phyloP scores from a whole-genome alignment of 2,113 vertebrate genomes.

The Oriolus oriolus region DNA sequence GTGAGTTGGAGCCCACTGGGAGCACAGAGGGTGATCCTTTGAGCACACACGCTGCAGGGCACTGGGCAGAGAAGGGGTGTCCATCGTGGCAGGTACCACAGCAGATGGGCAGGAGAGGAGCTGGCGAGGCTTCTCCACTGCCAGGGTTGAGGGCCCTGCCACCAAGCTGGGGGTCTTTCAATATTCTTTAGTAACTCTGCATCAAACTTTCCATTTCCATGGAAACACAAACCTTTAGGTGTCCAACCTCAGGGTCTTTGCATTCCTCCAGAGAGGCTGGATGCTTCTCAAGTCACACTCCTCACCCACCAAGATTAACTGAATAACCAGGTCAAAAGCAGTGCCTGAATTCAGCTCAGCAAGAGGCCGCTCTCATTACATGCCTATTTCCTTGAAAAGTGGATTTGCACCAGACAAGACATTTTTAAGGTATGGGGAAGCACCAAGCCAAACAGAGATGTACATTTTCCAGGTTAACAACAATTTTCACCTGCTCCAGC shows the following conservation, averaged over 20 bases:
- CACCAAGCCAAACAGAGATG: neutral
- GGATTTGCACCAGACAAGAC: neutral
- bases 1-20: neutral
- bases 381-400: neutral
- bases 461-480: neutral
- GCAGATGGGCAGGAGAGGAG: neutral
- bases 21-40: accelerated
- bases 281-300: neutral
- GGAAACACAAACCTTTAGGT: neutral
- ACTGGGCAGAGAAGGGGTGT: neutral
- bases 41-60: neutral
- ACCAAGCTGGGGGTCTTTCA: neutral
- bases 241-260: neutral
- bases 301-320: neutral
- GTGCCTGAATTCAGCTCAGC: neutral
- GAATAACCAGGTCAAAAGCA: neutral
- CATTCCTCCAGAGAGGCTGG: neutral
- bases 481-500: neutral
- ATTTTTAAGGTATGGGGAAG: neutral
- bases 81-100: neutral
- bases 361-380: neutral
- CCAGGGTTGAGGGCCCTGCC: neutral
- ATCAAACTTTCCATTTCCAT: neutral
- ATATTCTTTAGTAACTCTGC: neutral
- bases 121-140: neutral